Conservation (phyloP, 2,113 vertebrate species). For the Caracal caracal region DNA sequence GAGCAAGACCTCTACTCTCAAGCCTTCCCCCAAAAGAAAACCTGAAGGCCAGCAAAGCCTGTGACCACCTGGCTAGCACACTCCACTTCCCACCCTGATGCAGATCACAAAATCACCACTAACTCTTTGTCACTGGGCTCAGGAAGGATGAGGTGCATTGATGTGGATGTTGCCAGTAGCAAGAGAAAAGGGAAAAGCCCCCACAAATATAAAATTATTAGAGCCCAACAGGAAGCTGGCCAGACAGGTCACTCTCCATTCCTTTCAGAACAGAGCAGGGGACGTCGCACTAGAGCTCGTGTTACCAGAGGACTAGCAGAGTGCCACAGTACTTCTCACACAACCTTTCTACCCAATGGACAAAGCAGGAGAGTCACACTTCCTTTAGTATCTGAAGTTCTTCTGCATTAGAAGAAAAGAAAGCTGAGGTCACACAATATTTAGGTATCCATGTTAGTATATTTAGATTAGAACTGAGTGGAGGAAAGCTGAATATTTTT, state of each 20-base stretch:
- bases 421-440: not conserved
- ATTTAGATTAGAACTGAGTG: not conserved
- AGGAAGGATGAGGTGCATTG: not conserved
- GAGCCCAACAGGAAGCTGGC: not conserved
- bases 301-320: not conserved
- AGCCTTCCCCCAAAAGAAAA: not conserved
- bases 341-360: not conserved
- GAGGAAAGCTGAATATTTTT: not conserved
- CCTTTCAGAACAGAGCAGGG: not conserved
- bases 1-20: not conserved
- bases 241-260: not conserved
- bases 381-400: not conserved
- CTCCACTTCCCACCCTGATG: not conserved
- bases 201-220: not conserved
- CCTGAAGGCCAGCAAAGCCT: not conserved
- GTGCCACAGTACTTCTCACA: not conserved
- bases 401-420: not conserved
- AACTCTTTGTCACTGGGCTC: not conserved
- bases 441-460: not conserved
- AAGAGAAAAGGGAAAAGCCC: not conserved
- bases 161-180: not conserved
- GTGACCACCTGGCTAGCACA: not conserved
- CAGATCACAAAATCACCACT: not conserved
- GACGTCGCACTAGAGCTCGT: not conserved
- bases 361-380: not conserved